Conservation (phyloP, 1,140 invertebrate genomes). For the Asobara japonica region DNA sequence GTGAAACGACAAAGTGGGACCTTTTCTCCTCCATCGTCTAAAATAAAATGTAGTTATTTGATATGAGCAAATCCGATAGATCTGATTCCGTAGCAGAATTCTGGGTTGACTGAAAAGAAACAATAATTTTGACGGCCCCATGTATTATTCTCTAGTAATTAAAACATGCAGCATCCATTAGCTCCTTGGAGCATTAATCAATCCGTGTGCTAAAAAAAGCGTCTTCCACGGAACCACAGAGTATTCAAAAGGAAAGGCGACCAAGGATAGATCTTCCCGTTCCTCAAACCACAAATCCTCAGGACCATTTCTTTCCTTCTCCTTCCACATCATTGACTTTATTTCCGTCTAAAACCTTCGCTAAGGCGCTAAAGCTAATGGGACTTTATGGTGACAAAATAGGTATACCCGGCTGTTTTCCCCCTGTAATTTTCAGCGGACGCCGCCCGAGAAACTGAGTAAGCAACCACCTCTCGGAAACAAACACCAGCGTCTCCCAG, state of each 20-base stretch:
- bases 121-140: no score
- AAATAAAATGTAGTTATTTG: no score
- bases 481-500: constrained; percentile 1
- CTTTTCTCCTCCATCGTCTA: no score
- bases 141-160: no score
- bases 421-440: constrained; percentile 31
- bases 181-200: no score
- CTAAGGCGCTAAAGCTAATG: constrained; percentile 15
- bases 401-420: constrained; percentile 17
- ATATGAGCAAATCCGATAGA: no score
- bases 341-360: background rate
- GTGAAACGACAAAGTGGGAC: no score
- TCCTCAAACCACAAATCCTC: background rate
- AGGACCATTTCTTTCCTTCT: constrained; percentile 2
- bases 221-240: no score
- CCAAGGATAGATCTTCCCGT: background rate
- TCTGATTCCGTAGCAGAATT: no score
- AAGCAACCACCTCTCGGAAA: background rate
- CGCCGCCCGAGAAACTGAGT: background rate
- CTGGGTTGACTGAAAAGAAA: no score
- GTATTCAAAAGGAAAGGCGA: background rate
- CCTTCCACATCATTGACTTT: background rate
- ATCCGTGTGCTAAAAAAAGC: no score
- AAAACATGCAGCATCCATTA: no score
- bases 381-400: constrained; percentile 37